These are phyloP conservation scores for Grammomys surdaster DNA, from an alignment of 2,113 vertebrate genomes.

Conservation along the genomic window DNA sequence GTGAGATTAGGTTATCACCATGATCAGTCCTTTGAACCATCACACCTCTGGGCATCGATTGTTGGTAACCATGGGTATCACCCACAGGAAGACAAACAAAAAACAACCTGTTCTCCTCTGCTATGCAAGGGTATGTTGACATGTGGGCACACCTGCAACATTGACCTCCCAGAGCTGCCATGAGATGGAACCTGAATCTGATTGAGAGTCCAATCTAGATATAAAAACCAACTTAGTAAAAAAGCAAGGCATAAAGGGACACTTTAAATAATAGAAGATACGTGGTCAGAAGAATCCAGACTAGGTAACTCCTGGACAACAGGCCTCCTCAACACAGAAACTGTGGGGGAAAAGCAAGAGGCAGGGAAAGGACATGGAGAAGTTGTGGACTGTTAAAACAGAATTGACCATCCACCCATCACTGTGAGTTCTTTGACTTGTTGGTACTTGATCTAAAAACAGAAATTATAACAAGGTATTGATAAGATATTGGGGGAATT, in stretches of 20 bases:
- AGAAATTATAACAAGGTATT: neutral
- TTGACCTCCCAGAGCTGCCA: neutral
- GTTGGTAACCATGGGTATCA: neutral
- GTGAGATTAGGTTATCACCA: neutral
- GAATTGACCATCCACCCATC: neutral
- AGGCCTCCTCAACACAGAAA: neutral
- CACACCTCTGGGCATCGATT: neutral
- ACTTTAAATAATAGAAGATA: conserved; percentile 31
- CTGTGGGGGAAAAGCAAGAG: neutral
- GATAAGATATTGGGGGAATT: conserved; percentile 15
- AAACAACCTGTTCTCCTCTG: neutral
- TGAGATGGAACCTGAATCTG: neutral
- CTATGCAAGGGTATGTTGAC: neutral
- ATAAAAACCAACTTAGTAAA: conserved; percentile 51
- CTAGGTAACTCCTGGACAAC: neutral
- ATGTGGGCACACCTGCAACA: neutral
- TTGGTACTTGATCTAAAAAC: neutral
- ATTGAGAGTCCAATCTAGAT: neutral
- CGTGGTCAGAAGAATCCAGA: conserved; percentile 44
- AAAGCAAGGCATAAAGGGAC: conserved; percentile 16
- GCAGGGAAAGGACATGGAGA: neutral
- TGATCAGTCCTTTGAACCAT: neutral
- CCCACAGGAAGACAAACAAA: neutral
- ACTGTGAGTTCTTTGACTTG: neutral
- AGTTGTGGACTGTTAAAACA: neutral